phyloP scores from a whole-genome alignment of 2,888 invertebrate species.

The Zootermopsis nevadensis region DNA sequence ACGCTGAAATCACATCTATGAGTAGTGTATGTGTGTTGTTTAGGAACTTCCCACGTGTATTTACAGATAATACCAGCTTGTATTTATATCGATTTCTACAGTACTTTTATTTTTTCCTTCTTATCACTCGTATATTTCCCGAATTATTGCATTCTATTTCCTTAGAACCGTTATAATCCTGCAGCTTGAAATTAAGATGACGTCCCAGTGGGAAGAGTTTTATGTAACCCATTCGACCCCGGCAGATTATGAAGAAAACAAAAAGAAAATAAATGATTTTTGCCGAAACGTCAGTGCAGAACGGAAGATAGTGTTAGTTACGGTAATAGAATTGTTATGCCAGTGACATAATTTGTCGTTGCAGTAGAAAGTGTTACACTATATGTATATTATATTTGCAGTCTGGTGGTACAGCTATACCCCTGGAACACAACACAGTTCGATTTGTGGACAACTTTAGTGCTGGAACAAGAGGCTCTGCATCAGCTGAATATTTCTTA shows the following conservation, averaged over 20 bases:
- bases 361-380: background rate
- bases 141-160: no score
- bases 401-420: constrained; percentile 98
- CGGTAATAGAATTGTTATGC: constrained; percentile 65
- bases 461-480: constrained; percentile 93
- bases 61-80: no score
- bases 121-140: no score
- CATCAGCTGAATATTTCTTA: constrained; percentile 96
- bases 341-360: background rate
- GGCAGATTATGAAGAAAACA: constrained; percentile 79
- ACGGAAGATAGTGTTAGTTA: constrained; percentile 80
- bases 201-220: constrained; percentile 83
- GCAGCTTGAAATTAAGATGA: constrained; percentile 8
- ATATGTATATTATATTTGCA: constrained; percentile 61
- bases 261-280: constrained; percentile 78
- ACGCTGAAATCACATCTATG: no score
- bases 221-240: constrained; percentile 83
- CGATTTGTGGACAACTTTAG: constrained; percentile 99
- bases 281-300: constrained; percentile 76
- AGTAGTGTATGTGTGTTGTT: no score
- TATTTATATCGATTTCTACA: no score
- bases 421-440: constrained; percentile 96
- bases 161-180: no score
- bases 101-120: no score
- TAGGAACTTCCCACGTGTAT: no score